phyloP scores from a whole-genome alignment of 2,797 vertebrate species.

The Clarias laeviceps region DNA sequence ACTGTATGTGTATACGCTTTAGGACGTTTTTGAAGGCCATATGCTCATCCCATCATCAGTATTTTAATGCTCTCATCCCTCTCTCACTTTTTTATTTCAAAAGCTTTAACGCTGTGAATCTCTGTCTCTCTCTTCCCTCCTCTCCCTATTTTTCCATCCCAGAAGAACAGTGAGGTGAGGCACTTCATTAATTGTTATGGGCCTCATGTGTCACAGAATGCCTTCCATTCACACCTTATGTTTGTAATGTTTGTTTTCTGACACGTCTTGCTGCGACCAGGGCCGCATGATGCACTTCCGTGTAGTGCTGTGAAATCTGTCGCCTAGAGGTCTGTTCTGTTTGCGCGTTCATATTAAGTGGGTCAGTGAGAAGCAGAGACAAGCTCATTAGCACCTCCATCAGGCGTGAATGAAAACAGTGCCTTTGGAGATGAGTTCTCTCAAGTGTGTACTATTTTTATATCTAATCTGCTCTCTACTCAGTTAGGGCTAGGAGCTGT shows the following conservation, averaged over 20 bases:
- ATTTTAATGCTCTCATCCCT: not conserved
- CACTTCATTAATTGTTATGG: conserved; percentile 16
- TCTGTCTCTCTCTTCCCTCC: conserved; percentile 21
- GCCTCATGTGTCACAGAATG: conserved; percentile 29
- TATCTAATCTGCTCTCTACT: conserved; percentile 25
- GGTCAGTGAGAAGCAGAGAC: conserved; percentile 38
- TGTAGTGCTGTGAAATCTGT: conserved; percentile 18
- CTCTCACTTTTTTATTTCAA: not conserved
- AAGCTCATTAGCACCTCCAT: conserved; percentile 44
- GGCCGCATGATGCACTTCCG: conserved; percentile 20
- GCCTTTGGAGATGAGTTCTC: conserved; percentile 18
- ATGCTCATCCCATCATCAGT: not conserved
- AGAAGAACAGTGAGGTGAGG: conserved; percentile 74
- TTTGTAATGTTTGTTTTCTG: conserved; percentile 33
- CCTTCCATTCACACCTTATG: conserved; percentile 47
- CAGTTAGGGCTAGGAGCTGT: not conserved
- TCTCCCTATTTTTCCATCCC: conserved; percentile 48
- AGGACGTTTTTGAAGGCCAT: not conserved
- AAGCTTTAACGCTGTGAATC: conserved; percentile 4
- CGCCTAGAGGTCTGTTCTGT: conserved; percentile 15
- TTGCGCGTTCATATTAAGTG: conserved; percentile 34
- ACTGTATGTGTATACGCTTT: too few relatives aligned
- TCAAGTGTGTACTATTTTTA: conserved; percentile 27
- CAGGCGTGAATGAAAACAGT: conserved; percentile 39
- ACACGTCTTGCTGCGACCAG: conserved; percentile 26